Evolutionary conservation across 2,797 vertebrate species (phyloP).

Genomic region (Halcyon badia): DNA sequence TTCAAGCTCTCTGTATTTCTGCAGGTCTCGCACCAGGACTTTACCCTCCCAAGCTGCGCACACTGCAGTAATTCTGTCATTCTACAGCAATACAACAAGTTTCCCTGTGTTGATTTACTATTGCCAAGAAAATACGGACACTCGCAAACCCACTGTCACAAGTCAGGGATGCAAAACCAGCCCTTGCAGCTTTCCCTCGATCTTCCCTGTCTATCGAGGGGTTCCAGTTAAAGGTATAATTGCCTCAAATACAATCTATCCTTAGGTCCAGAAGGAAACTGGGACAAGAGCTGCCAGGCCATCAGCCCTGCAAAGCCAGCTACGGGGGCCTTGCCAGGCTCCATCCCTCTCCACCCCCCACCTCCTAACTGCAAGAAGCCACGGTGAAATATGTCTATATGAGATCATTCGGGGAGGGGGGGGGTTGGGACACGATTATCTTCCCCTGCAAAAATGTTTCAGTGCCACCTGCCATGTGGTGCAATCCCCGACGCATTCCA

Average conservation of each 20-base stretch:
- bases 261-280: not conserved
- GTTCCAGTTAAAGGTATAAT: not conserved
- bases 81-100: not conserved
- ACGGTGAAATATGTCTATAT: not conserved
- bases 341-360: not conserved
- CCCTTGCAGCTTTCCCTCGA: not conserved
- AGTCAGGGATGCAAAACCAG: not conserved
- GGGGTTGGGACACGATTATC: not conserved
- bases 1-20: not conserved
- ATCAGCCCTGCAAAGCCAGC: not conserved
- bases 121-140: not conserved
- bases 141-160: not conserved
- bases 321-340: not conserved
- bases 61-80: not conserved
- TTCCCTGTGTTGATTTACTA: not conserved
- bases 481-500: conserved; percentile 62
- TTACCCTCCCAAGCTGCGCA: not conserved
- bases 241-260: not conserved
- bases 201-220: not conserved
- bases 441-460: conserved; percentile 40
- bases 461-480: conserved; percentile 65
- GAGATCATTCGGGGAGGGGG: not conserved
- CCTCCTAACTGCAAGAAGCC: not conserved
- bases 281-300: not conserved
- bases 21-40: not conserved